Evolutionary conservation across 1,140 invertebrate genomes (phyloP).

Genomic region (Zaprionus africanus): DNA sequence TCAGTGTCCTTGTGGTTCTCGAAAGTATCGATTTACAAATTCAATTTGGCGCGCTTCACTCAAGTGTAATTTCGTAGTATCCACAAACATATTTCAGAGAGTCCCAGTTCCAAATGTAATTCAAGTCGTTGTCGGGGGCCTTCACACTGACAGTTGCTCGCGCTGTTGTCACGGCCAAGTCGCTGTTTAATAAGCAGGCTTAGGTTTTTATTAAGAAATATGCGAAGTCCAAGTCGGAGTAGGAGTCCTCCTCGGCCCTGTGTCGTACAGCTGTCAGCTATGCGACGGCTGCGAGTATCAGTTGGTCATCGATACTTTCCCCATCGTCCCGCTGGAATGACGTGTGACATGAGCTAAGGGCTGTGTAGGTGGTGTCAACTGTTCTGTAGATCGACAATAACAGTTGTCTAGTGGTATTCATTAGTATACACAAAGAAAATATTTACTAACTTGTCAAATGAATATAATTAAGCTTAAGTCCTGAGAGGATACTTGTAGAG

Average conservation of each 20-base stretch:
- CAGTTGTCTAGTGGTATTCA: conserved; percentile 31
- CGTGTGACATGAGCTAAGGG: conserved; percentile 23
- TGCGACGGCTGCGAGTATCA: conserved; percentile 59
- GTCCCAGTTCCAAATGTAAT: conserved; percentile 69
- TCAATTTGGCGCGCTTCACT: conserved; percentile 81
- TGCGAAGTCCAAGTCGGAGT: conserved; percentile 49
- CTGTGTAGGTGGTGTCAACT: neutral
- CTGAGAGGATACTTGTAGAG: too few relatives aligned
- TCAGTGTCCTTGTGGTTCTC: conserved; percentile 20
- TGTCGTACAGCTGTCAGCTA: conserved; percentile 68
- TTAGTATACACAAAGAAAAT: neutral
- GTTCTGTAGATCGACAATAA: conserved; percentile 12
- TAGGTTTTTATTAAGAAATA: conserved; percentile 80
- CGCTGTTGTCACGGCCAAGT: conserved; percentile 45
- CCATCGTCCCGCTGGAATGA: conserved; percentile 4
- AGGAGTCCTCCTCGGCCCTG: conserved; percentile 18
- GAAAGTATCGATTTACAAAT: conserved; percentile 77
- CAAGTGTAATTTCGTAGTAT: conserved; percentile 69
- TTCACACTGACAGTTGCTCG: conserved; percentile 25
- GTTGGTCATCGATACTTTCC: conserved; percentile 67
- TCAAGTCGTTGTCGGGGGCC: conserved; percentile 65
- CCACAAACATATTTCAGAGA: conserved; percentile 64
- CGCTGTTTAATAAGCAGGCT: conserved; percentile 74
- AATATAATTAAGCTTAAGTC: too few relatives aligned
- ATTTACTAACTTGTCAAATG: neutral